These are phyloP conservation scores for Coracopsis vasa DNA, from an alignment of 2,113 vertebrate genomes.

Conservation along the genomic window DNA sequence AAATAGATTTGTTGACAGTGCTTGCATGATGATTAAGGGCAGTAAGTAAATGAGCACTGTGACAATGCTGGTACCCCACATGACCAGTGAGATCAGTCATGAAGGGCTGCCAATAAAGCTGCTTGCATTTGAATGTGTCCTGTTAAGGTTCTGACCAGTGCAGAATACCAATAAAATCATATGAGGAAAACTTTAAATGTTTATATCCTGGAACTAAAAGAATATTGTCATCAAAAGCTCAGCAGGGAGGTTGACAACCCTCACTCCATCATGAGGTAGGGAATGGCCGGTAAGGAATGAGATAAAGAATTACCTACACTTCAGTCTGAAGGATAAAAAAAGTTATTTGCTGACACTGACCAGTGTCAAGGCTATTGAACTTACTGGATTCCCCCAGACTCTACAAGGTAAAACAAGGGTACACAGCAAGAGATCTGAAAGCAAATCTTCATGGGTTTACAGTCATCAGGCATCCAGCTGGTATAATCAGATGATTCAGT, in stretches of 20 bases:
- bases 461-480: neutral
- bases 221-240: neutral
- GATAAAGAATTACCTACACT: neutral
- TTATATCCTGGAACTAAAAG: neutral
- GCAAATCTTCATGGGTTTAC: neutral
- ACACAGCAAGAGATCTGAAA: neutral
- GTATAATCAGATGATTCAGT: slow-evolving; percentile 22
- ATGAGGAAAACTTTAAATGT: neutral
- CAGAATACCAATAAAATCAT: neutral
- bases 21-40: neutral
- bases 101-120: neutral
- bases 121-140: neutral
- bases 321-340: neutral
- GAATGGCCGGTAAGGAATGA: neutral
- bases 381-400: neutral
- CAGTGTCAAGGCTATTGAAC: neutral
- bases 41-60: neutral
- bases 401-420: neutral
- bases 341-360: neutral
- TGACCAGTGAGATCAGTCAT: neutral
- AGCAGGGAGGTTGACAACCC: neutral
- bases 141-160: neutral
- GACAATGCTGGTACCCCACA: neutral
- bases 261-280: neutral
- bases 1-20: neutral